phyloP scores from a whole-genome alignment of 2,888 invertebrate genomes.

The Philereme transversata region DNA sequence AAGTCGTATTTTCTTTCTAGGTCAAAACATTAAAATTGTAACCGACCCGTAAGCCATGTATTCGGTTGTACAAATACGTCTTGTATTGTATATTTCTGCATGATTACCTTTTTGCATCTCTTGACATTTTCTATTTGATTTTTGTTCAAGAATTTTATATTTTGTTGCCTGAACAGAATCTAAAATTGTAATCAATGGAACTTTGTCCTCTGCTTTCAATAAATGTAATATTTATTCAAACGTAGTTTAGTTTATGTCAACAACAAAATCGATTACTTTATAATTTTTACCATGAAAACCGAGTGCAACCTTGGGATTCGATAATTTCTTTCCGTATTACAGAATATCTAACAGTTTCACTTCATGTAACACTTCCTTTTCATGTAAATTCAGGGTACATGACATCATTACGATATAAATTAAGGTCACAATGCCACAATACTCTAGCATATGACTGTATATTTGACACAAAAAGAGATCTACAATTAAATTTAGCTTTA shows the following conservation, averaged over 20 bases:
- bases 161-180: no score
- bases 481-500: background rate
- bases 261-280: background rate
- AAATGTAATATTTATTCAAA: background rate
- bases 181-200: background rate
- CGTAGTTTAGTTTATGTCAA: conserved; percentile 5
- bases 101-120: no score
- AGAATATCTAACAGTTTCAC: conserved; percentile 4
- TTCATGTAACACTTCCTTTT: background rate
- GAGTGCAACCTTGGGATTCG: conserved; percentile 4
- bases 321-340: conserved; percentile 8
- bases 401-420: conserved; percentile 9
- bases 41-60: no score
- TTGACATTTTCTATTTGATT: no score
- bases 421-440: conserved; percentile 7
- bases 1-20: no score
- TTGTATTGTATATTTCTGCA: no score
- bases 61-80: background rate
- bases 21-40: no score
- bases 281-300: background rate
- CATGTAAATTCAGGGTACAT: conserved; percentile 1
- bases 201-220: conserved; percentile 5
- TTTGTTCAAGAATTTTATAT: no score
- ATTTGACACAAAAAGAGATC: conserved; percentile 10
- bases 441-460: background rate